A percentile compares a stretch with the other conserved stretches of the same genome.
These are phyloP conservation scores for Ancistrus triradiatus DNA, from an alignment of 2,113 vertebrate genomes.

Conservation along the genomic window DNA sequence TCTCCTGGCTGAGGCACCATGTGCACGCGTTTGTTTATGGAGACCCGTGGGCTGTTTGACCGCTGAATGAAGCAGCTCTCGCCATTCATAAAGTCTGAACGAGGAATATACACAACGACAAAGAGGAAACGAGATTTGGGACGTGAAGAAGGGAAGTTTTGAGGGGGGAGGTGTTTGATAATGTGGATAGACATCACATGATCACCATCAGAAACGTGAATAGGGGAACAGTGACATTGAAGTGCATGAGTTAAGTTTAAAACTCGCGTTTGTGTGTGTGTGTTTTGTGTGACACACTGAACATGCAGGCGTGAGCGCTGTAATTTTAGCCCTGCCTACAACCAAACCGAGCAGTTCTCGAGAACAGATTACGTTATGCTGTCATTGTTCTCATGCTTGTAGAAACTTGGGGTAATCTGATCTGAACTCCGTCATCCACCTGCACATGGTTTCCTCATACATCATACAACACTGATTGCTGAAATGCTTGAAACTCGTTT, in stretches of 20 bases:
- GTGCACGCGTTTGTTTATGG: not conserved
- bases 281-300: too few relatives aligned
- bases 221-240: not conserved
- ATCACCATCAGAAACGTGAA: not conserved
- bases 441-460: not conserved
- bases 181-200: not conserved
- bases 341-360: slow-evolving; percentile 2
- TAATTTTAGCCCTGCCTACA: too few relatives aligned
- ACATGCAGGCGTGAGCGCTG: too few relatives aligned
- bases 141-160: slow-evolving; percentile 19
- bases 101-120: slow-evolving; percentile 16
- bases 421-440: not conserved
- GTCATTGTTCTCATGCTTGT: slow-evolving; percentile 4
- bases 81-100: slow-evolving; percentile 34
- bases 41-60: slow-evolving; percentile 5
- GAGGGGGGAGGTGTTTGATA: not conserved
- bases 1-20: not conserved
- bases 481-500: not conserved
- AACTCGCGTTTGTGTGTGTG: not conserved
- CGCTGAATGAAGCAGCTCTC: slow-evolving; percentile 31
- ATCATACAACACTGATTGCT: too few relatives aligned
- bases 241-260: not conserved
- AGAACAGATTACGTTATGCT: slow-evolving; percentile 28
- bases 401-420: not conserved
- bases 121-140: slow-evolving; percentile 36